Evolutionary conservation across 2,113 vertebrate genomes (phyloP), one percentile per base, ranked within the genome.

Genomic region (Proteles cristata): DNA sequence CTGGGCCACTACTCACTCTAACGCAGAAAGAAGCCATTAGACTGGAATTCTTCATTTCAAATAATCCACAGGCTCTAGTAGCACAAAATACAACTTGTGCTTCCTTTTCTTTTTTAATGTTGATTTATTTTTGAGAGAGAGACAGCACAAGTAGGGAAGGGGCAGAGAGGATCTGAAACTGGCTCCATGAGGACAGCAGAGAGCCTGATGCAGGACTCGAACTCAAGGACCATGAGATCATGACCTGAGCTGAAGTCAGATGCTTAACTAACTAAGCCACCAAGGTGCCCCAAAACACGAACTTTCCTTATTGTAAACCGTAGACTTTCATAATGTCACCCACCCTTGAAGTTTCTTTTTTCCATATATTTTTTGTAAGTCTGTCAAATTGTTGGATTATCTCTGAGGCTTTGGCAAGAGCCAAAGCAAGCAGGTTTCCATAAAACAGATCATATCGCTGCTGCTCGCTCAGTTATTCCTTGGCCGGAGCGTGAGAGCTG

Each of bases 401-500:
- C 77, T 90, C 74, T 65, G 79, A 85, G 55, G 68, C 55, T 77
- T 88, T 63, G 6, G 7, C 25, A 76, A 68, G 79, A 86, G 83
- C 88, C 89, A 58, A 87, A 86, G 45, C 6, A 33, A 80, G 93
- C 77, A 94, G 63, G 33, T 73, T 85, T 96, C 86, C 94, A 86
- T 86, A 77, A 50, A 88, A 89, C 48, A 63, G 84, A 68, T 82
- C 77, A 50, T 48, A 61, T 43, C 81, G 28, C 53, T 39, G 16
- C 66, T 45, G 12, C 66, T 82, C 39, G 3, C 58, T 96, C 81
- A 93, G 95, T 95, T 86, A 97, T 79, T 94, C 96, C 96, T 95
- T 74, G 69, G 4, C 31, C 12, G 2, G 61, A 55, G 85, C 61
- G 1, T 33, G 23, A 73, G 88, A 95, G 77, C 93, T 93, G 82